These are phyloP conservation scores for Psettodes erumei DNA, from an alignment of 2,113 vertebrate genomes.

Conservation along the genomic window DNA sequence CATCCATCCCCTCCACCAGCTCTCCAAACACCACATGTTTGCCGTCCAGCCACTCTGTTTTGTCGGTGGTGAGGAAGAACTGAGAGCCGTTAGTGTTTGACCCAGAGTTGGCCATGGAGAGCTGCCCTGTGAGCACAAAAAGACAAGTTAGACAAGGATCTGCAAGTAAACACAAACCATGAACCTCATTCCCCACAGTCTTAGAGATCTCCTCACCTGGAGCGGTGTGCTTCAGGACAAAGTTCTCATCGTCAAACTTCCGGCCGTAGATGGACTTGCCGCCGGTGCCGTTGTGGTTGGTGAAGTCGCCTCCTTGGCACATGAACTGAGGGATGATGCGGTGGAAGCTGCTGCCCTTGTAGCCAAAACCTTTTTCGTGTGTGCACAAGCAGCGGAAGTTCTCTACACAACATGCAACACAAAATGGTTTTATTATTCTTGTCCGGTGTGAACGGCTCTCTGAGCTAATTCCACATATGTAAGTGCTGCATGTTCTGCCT, in stretches of 20 bases:
- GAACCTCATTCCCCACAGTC: background rate
- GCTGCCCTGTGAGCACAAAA: constrained; percentile 81
- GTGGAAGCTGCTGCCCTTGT: constrained; percentile 97
- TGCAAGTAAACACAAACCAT: background rate
- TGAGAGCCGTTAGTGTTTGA: constrained; percentile 92
- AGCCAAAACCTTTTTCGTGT: constrained; percentile 96
- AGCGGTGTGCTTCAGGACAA: constrained; percentile 95
- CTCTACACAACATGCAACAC: constrained; percentile 74
- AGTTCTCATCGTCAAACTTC: constrained; percentile 98
- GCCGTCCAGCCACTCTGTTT: constrained; percentile 94
- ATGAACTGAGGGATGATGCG: constrained; percentile 98
- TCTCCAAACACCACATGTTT: constrained; percentile 98
- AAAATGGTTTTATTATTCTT: fast-evolving
- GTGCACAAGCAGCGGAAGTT: constrained; percentile 98
- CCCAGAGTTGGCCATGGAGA: constrained; percentile 96
- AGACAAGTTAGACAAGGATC: constrained; percentile 1
- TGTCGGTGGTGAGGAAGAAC: constrained; percentile 95
- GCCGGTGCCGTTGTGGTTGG: constrained; percentile 96
- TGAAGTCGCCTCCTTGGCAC: constrained; percentile 98
- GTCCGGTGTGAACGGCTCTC: no score
- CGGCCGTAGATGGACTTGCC: constrained; percentile 97
- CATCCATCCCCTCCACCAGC: constrained; percentile 93
- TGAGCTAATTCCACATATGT: no score
- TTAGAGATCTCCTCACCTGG: constrained; percentile 83
- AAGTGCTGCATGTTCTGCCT: no score